A percentile compares a stretch with the other conserved stretches of the same genome.
Evolutionary conservation across 1,140 invertebrate genomes (phyloP).

Genomic region (Elymnias hypermnestra): DNA sequence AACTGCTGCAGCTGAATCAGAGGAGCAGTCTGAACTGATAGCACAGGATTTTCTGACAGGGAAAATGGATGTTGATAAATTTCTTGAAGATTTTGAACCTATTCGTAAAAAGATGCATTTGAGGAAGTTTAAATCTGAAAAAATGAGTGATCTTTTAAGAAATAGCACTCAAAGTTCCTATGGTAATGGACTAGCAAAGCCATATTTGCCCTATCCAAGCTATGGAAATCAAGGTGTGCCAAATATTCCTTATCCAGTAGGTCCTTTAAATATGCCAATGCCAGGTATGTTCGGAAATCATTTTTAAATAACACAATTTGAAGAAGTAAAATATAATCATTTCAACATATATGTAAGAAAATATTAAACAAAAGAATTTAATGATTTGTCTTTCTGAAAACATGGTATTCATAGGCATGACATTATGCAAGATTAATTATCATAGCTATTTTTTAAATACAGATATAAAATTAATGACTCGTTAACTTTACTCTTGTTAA

Average conservation of each 20-base stretch:
- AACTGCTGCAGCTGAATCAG: constrained; percentile 89
- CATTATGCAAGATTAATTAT: too few species aligned
- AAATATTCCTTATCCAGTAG: constrained; percentile 76
- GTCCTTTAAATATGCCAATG: constrained; percentile 79
- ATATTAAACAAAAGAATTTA: too few species aligned
- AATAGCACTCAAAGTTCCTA: constrained; percentile 42
- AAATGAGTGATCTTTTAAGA: constrained; percentile 87
- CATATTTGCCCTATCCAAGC: constrained; percentile 62
- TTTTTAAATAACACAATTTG: constrained; percentile 41
- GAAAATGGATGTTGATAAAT: constrained; percentile 85
- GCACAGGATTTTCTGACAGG: constrained; percentile 86
- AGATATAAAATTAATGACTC: too few species aligned
- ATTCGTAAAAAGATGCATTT: constrained; percentile 87
- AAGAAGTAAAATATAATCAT: background rate
- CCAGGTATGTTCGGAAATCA: constrained; percentile 72
- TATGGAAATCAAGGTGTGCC: constrained; percentile 50
- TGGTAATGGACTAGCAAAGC: constrained; percentile 56
- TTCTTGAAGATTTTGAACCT: constrained; percentile 85
- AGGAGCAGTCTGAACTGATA: constrained; percentile 90
- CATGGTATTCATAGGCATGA: too few species aligned
- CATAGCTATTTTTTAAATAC: too few species aligned
- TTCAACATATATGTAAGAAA: constrained; percentile 1
- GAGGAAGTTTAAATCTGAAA: constrained; percentile 89
- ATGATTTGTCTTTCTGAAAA: too few species aligned
- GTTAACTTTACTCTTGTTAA: too few species aligned